Evolutionary conservation across 2,113 vertebrate genomes (phyloP).

Genomic region (Gambusia affinis): DNA sequence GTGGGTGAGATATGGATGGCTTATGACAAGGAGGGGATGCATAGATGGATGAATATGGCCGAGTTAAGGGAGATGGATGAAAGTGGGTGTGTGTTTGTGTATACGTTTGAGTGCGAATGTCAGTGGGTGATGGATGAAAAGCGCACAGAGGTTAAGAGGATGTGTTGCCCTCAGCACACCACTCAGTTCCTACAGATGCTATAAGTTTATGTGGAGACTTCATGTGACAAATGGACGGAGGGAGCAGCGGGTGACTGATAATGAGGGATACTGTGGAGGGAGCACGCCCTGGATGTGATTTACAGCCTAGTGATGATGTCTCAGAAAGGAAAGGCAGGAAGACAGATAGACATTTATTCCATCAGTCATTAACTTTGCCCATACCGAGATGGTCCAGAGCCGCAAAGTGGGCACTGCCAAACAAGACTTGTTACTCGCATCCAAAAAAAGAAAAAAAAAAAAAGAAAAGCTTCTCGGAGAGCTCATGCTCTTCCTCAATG

Average conservation of each 20-base stretch:
- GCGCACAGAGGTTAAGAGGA: constrained; percentile 13
- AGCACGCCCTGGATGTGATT: constrained; percentile 32
- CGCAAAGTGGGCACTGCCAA: not conserved
- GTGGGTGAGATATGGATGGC: constrained; percentile 40
- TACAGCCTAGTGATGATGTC: constrained; percentile 22
- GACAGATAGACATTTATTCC: not conserved
- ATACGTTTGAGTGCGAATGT: constrained; percentile 41
- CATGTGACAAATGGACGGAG: constrained; percentile 47
- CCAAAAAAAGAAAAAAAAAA: too few relatives aligned
- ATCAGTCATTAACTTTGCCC: not conserved
- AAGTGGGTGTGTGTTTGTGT: constrained; percentile 26
- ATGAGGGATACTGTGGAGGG: constrained; percentile 24
- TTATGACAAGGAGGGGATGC: constrained; percentile 44
- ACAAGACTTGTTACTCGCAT: not conserved
- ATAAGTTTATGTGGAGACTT: constrained; percentile 36
- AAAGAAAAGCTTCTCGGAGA: not conserved
- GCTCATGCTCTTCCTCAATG: not conserved
- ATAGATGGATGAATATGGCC: constrained; percentile 46
- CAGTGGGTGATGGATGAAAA: constrained; percentile 57
- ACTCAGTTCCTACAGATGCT: constrained; percentile 43
- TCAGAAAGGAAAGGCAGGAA: constrained; percentile 8
- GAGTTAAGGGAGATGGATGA: constrained; percentile 37
- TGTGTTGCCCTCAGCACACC: constrained; percentile 24
- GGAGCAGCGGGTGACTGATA: constrained; percentile 37
- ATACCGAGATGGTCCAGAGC: not conserved